A percentile compares a stretch with the other conserved stretches of the same genome.
Conservation (phyloP, 1,140 invertebrate genomes). For the Drosophila santomea region DNA sequence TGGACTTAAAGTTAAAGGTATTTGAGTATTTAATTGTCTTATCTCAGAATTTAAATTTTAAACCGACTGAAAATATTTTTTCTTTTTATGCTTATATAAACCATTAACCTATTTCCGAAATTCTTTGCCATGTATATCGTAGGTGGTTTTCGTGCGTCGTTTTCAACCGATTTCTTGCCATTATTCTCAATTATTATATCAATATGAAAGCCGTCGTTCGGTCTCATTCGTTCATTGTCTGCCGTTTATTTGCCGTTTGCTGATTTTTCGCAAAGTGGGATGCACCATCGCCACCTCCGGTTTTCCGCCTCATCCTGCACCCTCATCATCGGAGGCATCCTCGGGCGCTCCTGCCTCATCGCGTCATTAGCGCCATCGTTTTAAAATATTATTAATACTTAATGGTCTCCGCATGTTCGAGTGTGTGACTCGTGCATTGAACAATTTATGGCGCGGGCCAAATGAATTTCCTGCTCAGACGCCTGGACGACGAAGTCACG, state of each 20-base stretch:
- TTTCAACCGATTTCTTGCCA: conserved; percentile 24
- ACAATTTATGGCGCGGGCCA: conserved; percentile 72
- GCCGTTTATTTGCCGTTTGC: conserved; percentile 64
- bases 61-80: too few species aligned
- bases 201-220: conserved; percentile 47
- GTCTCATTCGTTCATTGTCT: conserved; percentile 53
- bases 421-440: conserved; percentile 44
- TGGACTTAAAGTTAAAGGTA: neutral
- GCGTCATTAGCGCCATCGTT: conserved; percentile 77
- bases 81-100: too few species aligned
- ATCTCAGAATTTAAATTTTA: too few species aligned
- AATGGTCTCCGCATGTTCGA: conserved; percentile 62
- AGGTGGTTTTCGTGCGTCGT: neutral
- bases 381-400: conserved; percentile 82
- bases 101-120: too few species aligned
- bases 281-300: conserved; percentile 12
- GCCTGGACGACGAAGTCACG: conserved; percentile 44
- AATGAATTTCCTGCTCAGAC: conserved; percentile 80
- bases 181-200: conserved; percentile 68
- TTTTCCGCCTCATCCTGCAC: neutral
- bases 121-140: neutral
- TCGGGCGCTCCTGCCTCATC: conserved; percentile 34
- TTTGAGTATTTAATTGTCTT: too few species aligned
- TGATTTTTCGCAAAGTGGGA: conserved; percentile 40
- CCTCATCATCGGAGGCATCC: conserved; percentile 17